phyloP scores from a whole-genome alignment of 2,888 invertebrate genomes.

The Volucella inflata region DNA sequence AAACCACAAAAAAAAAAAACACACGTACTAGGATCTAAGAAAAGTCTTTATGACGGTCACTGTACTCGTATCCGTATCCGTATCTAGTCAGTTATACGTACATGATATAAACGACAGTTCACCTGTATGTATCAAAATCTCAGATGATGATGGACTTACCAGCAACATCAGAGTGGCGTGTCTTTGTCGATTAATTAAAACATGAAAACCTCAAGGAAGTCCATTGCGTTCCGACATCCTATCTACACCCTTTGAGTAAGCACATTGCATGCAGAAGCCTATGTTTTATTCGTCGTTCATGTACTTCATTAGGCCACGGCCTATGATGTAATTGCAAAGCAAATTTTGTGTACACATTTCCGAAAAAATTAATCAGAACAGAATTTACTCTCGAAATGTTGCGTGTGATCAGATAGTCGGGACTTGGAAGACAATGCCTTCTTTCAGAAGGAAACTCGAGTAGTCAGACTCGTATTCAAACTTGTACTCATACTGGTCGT shows the following conservation, averaged over 20 bases:
- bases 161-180: conserved; percentile 58
- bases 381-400: conserved; percentile 21
- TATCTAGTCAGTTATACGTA: conserved; percentile 51
- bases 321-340: conserved; percentile 34
- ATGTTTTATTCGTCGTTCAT: conserved; percentile 22
- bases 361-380: conserved; percentile 48
- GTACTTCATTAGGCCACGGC: conserved; percentile 32
- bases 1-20: conserved; percentile 55
- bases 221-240: conserved; percentile 52
- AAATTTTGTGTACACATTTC: conserved; percentile 30
- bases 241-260: conserved; percentile 15
- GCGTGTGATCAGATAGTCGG: conserved; percentile 46
- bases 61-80: conserved; percentile 26
- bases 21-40: conserved; percentile 19
- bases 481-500: neutral
- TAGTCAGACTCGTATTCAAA: neutral
- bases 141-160: conserved; percentile 72
- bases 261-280: conserved; percentile 2
- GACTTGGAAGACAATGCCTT: conserved; percentile 39
- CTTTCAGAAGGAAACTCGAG: conserved; percentile 52
- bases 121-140: conserved; percentile 72
- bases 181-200: conserved; percentile 74
- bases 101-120: conserved; percentile 39
- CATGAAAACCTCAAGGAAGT: conserved; percentile 69
- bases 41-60: conserved; percentile 25